phyloP scores from a whole-genome alignment of 2,888 invertebrate genomes.

The Tenodera sinensis region DNA sequence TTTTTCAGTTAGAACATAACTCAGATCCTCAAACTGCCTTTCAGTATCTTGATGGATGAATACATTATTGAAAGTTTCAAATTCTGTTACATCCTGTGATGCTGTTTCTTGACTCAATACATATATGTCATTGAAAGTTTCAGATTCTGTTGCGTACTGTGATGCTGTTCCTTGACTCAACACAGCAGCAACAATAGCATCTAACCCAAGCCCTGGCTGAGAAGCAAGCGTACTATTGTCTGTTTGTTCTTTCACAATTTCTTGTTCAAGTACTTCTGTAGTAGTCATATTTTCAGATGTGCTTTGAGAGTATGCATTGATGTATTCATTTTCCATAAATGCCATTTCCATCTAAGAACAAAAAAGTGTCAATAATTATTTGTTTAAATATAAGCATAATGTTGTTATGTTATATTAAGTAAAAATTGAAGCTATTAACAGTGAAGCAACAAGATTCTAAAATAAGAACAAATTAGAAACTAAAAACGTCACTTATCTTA shows the following conservation, averaged over 20 bases:
- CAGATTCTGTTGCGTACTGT: background rate
- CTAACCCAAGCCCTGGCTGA: background rate
- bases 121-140: background rate
- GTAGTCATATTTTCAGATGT: background rate
- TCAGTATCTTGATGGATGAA: background rate
- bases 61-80: background rate
- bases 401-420: too few species aligned
- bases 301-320: background rate
- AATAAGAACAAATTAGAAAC: too few species aligned
- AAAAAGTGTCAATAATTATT: too few species aligned
- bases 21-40: background rate
- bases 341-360: background rate
- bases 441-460: too few species aligned
- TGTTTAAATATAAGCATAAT: too few species aligned
- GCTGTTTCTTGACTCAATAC: background rate
- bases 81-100: background rate
- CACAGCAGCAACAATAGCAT: background rate
- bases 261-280: background rate
- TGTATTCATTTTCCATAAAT: background rate
- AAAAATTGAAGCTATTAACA: too few species aligned
- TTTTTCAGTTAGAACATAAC: background rate
- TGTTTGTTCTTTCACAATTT: background rate
- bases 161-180: background rate
- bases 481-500: too few species aligned
- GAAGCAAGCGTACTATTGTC: background rate